Evolutionary conservation across 2,797 vertebrate genomes (phyloP).

Genomic region (Silurus aristotelis): DNA sequence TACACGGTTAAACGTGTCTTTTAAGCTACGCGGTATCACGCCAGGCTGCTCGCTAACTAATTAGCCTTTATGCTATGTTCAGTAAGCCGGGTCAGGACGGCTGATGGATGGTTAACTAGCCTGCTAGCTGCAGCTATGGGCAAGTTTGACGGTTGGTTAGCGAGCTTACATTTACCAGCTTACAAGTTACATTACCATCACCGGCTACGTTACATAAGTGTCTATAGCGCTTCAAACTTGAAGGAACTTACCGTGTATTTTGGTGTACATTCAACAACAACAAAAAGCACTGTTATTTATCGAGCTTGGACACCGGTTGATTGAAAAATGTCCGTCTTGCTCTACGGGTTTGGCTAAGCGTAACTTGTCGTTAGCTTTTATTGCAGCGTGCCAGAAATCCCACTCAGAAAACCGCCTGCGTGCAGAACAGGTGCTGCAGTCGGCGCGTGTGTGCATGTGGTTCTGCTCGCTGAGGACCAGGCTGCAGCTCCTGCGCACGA

Average conservation of each 20-base stretch:
- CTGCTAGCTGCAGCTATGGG: constrained; percentile 10
- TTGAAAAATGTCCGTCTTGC: background rate
- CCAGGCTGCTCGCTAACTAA: constrained; percentile 23
- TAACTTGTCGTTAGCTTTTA: background rate
- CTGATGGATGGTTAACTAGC: constrained; percentile 20
- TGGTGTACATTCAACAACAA: constrained; percentile 3
- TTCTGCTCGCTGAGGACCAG: background rate
- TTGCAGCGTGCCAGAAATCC: background rate
- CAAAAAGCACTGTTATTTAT: background rate
- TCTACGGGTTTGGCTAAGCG: background rate
- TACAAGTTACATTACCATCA: background rate
- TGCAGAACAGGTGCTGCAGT: background rate
- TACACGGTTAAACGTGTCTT: background rate
- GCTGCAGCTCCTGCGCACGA: background rate
- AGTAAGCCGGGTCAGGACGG: background rate
- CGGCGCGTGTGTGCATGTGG: background rate
- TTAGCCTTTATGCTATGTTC: constrained; percentile 4
- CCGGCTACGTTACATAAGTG: background rate
- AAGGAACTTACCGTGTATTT: constrained; percentile 29
- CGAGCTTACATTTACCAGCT: too few relatives aligned
- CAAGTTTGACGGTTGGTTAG: constrained; percentile 11
- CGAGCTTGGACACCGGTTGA: constrained; percentile 5
- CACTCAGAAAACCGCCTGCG: background rate
- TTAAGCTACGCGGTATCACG: background rate
- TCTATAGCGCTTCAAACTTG: background rate